Base-by-base conservation (phyloP, 2,797 vertebrate genomes). In the Halcyon leucocephala region DNA sequence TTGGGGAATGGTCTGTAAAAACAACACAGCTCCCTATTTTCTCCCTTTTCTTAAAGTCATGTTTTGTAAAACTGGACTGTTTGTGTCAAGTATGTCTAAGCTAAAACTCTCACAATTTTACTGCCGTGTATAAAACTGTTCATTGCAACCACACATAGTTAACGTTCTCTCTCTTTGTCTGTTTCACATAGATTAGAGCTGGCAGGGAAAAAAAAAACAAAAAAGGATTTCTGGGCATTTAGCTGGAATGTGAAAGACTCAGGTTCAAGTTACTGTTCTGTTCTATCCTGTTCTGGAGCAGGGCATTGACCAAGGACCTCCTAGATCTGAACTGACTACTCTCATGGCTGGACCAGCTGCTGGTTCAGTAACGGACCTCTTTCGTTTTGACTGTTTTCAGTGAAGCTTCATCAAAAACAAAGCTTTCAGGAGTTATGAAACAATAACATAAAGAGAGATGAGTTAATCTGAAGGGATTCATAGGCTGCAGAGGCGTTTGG, bases 81-180 rank as follows among this genome's bases (percentile, higher is more conserved):
- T 90, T 88, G 73, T 80, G 60, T 95, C 78, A 84, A 78, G 35
- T 31, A 79, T 61, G 62, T 82, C 82, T 88, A 79, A 89, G 60
- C 80, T 95, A 69, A 93, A 86, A 57, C 52, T 91, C 69, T 95
- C 61, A 86, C 69, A 76, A 73, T 92, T 95, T 96, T 96, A 96
- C 64, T 90, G 74, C 82, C 35, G 3, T 49, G 26, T 90, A 85
- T 80, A 90, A 96, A 94, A 73, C 24, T 77, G 58, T 80, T 92
- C 81, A 58, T 90, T 95, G 81, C 52, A 94, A 78, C 49, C 71
- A 77, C 81, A 61, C 21, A 0, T 82, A 64, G 64, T 69, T 95
- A 82, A 80, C 58, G 65, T 61, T 44, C 37, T 82, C 70, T 65
- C 51, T 79, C 60, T 73, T 76, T 3, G 0, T 55, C 61, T 86